Percentiles rank a stretch among this genome's conserved stretches.
phyloP scores from a whole-genome alignment of 2,888 invertebrate species.

The Poecilobothrus nobilitatus region DNA sequence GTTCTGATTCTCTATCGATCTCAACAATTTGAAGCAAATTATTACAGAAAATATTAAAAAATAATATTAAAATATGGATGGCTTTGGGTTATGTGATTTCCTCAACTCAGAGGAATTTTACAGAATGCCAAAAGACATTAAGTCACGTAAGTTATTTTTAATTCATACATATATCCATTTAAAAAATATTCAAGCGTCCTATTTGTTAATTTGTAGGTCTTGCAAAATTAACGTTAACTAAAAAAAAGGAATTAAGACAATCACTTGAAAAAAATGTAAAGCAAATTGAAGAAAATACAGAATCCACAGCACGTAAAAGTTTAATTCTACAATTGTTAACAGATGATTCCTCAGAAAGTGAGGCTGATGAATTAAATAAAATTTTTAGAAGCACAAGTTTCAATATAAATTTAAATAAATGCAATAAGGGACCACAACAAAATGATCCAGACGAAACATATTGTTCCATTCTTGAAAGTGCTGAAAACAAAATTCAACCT shows the following conservation, averaged over 20 bases:
- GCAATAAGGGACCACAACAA: neutral
- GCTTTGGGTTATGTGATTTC: neutral
- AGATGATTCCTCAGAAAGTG: constrained; percentile 24
- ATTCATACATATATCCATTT: neutral
- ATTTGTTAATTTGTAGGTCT: neutral
- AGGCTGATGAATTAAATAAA: constrained; percentile 10
- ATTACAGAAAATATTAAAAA: neutral
- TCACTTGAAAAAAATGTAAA: neutral
- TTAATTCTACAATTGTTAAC: constrained; percentile 26
- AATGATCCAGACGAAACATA: constrained; percentile 20
- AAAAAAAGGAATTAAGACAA: constrained; percentile 5
- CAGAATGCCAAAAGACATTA: neutral
- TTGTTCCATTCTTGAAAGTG: neutral
- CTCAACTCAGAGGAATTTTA: neutral
- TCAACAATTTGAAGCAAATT: too few species aligned
- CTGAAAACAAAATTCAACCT: neutral
- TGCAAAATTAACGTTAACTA: constrained; percentile 7
- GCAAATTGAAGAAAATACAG: neutral
- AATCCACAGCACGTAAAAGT: constrained; percentile 25
- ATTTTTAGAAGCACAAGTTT: neutral
- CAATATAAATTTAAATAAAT: neutral
- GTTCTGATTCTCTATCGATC: too few species aligned
- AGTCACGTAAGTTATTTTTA: neutral
- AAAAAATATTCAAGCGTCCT: neutral
- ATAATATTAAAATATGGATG: neutral